Evolutionary conservation across 2,113 vertebrate species (phyloP).

Genomic region (Steatornis caripensis): DNA sequence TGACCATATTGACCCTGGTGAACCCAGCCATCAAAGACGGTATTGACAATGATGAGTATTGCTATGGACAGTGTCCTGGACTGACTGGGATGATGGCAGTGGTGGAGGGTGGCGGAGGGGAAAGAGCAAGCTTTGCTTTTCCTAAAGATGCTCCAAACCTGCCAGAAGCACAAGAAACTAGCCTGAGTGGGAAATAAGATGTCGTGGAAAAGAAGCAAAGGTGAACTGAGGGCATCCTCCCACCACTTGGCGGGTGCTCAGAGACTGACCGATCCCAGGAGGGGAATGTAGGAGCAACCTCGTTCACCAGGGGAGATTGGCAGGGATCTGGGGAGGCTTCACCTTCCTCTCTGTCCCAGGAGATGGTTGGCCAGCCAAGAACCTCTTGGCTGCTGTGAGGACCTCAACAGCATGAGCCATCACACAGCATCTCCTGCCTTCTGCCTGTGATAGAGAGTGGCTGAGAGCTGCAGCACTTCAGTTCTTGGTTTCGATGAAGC

Average conservation of each 20-base stretch:
- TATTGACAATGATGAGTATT: neutral
- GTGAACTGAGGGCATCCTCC: neutral
- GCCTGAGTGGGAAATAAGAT: rapidly evolving
- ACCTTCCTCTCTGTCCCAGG: neutral
- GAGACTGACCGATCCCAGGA: neutral
- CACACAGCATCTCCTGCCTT: neutral
- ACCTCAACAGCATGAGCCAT: neutral
- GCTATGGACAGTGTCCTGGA: neutral
- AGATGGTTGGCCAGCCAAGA: neutral
- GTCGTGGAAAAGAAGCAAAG: neutral
- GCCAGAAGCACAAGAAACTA: neutral
- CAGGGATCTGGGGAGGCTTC: neutral
- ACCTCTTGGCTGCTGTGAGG: rapidly evolving
- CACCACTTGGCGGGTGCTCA: neutral
- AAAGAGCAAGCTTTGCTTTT: neutral
- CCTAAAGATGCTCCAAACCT: neutral
- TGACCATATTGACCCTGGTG: neutral
- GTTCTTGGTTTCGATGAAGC: neutral
- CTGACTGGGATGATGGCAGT: neutral
- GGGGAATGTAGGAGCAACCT: neutral
- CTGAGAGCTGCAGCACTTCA: neutral
- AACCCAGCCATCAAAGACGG: neutral
- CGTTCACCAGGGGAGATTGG: too few species aligned
- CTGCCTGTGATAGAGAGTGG: rapidly evolving
- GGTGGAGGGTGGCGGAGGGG: neutral